Conservation (phyloP, 2,888 invertebrate genomes). For the Norana najaformis region DNA sequence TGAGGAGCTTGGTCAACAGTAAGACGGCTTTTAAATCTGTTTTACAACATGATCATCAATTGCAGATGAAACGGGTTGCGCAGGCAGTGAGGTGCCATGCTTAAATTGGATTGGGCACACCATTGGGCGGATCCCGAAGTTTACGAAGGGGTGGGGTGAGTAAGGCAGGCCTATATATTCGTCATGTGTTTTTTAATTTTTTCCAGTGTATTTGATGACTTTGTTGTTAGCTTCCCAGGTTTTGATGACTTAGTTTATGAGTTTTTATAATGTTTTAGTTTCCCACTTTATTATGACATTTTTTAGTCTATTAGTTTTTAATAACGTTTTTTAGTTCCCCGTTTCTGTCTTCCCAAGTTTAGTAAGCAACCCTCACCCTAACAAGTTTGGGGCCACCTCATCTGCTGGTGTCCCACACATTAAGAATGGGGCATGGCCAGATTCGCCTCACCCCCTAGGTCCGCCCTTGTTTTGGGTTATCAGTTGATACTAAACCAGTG, state of each 20-base stretch:
- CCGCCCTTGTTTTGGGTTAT: background rate
- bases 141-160: background rate
- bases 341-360: background rate
- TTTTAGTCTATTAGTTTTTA: background rate
- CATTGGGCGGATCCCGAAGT: background rate
- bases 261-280: background rate
- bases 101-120: background rate
- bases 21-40: slow-evolving; percentile 9
- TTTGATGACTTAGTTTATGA: too few relatives aligned
- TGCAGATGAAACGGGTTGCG: background rate
- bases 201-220: too few relatives aligned
- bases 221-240: too few relatives aligned
- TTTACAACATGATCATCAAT: background rate
- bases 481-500: background rate
- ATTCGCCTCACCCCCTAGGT: background rate
- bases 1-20: background rate
- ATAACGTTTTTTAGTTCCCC: background rate
- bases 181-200: background rate
- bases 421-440: background rate
- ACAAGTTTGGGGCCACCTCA: background rate
- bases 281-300: background rate
- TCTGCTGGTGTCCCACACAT: too few relatives aligned
- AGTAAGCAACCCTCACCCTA: background rate
- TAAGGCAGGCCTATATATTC: background rate
- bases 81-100: background rate